Evolutionary conservation across 2,888 invertebrate species (phyloP).

Genomic region (Ectemnius cavifrons): DNA sequence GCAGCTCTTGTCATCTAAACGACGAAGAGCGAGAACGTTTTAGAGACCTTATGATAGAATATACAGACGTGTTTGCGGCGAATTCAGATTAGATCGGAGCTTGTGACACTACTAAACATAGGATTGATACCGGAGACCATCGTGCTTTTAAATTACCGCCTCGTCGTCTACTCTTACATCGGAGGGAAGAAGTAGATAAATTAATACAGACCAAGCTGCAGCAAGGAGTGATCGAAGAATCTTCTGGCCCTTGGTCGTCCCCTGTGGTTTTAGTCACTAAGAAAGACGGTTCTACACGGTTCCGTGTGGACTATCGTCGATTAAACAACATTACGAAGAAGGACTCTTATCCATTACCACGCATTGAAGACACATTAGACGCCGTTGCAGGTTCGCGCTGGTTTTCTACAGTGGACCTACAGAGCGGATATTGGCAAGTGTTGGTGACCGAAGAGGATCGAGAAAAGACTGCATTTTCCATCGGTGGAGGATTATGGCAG

Average conservation of each 20-base stretch:
- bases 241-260: background rate
- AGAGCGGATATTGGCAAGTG: constrained; percentile 5
- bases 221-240: too few species aligned
- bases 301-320: constrained; percentile 3
- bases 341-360: background rate
- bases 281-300: background rate
- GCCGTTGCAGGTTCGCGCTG: background rate
- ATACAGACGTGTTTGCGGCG: too few species aligned
- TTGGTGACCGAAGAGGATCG: constrained; percentile 9
- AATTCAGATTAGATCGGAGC: background rate
- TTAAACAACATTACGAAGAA: background rate
- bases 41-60: too few species aligned
- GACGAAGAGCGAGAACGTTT: too few species aligned
- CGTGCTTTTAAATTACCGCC: background rate
- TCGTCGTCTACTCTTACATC: background rate
- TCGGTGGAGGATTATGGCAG: constrained; percentile 42
- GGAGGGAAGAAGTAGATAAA: background rate
- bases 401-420: background rate
- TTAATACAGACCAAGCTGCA: background rate
- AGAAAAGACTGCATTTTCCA: constrained; percentile 36
- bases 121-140: background rate
- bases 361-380: background rate
- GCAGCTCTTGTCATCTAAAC: too few species aligned
- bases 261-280: constrained; percentile 9
- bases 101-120: background rate